Percentiles rank a stretch among this genome's conserved stretches.
These are phyloP conservation scores for Elegia similella DNA, from an alignment of 2,888 invertebrate genomes.

Conservation along the genomic window DNA sequence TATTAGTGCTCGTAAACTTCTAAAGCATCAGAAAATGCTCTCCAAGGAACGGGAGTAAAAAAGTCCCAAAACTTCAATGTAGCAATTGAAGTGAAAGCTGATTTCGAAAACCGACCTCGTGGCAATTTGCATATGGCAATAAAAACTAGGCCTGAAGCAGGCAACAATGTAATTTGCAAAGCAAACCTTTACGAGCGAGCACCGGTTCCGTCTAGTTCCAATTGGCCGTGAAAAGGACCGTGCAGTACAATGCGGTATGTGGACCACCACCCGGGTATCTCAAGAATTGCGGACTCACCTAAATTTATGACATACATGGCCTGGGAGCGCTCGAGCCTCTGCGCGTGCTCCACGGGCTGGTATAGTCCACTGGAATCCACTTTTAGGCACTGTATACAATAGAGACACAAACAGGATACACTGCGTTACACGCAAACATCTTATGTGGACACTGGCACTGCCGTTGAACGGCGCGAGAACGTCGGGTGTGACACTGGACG, in stretches of 20 bases:
- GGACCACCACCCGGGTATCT: conserved; percentile 49
- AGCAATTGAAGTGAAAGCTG: conserved; percentile 50
- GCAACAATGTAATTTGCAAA: conserved; percentile 27
- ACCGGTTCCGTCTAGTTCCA: conserved; percentile 70
- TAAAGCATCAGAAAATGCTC: too few relatives aligned
- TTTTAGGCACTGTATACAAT: conserved; percentile 65
- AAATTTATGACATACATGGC: conserved; percentile 82
- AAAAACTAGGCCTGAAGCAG: conserved; percentile 47
- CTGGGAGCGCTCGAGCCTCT: conserved; percentile 78
- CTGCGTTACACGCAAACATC: conserved; percentile 70
- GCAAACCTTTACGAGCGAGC: conserved; percentile 47
- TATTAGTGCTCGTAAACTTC: background rate
- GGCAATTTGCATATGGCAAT: conserved; percentile 43
- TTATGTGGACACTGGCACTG: conserved; percentile 62
- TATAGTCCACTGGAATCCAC: conserved; percentile 79
- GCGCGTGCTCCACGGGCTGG: conserved; percentile 77
- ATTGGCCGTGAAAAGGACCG: conserved; percentile 47
- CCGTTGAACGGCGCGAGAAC: conserved; percentile 51
- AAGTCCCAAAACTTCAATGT: conserved; percentile 22
- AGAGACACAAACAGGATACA: conserved; percentile 68
- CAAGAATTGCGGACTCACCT: conserved; percentile 73
- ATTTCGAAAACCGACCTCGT: conserved; percentile 44
- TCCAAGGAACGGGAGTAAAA: conserved; percentile 26
- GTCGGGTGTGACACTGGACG: conserved; percentile 42
- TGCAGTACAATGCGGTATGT: conserved; percentile 52